These are phyloP conservation scores for Stichodactyla helianthus DNA, from an alignment of 64 coral and sea anemone species.

Conservation along the genomic window DNA sequence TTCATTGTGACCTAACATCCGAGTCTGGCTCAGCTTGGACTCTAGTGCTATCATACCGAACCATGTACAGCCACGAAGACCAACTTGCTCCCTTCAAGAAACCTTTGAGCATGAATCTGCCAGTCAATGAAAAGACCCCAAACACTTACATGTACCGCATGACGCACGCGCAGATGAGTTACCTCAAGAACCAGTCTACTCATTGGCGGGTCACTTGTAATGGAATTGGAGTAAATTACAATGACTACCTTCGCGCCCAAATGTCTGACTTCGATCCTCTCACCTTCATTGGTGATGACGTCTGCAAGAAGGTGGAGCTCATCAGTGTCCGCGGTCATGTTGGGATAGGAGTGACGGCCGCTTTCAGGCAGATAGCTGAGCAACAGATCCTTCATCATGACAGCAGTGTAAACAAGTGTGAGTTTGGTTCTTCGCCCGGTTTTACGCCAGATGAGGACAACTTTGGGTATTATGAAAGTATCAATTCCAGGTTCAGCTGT, in stretches of 20 bases:
- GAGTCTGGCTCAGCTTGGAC: conserved; percentile 44
- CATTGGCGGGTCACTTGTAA: conserved; percentile 36
- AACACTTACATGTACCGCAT: conserved; percentile 37
- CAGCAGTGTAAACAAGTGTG: neutral
- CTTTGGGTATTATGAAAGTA: conserved; percentile 34
- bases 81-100: conserved; percentile 3
- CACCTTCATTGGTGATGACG: neutral
- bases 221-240: neutral
- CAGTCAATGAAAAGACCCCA: conserved; percentile 37
- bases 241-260: conserved; percentile 27
- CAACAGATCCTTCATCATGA: conserved; percentile 26
- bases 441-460: conserved; percentile 41
- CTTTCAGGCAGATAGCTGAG: conserved; percentile 2
- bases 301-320: conserved; percentile 56
- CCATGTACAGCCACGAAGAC: neutral
- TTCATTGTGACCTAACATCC: conserved; percentile 34
- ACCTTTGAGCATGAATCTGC: conserved; percentile 6
- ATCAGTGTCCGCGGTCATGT: conserved; percentile 50
- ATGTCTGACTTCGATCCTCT: conserved; percentile 31
- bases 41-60: conserved; percentile 18
- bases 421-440: conserved; percentile 1
- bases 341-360: conserved; percentile 1
- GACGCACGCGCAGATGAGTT: conserved; percentile 18
- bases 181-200: conserved; percentile 12
- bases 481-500: conserved; percentile 34